Base-by-base conservation (phyloP, 1,140 invertebrate species). In the Liolophura sinensis region DNA sequence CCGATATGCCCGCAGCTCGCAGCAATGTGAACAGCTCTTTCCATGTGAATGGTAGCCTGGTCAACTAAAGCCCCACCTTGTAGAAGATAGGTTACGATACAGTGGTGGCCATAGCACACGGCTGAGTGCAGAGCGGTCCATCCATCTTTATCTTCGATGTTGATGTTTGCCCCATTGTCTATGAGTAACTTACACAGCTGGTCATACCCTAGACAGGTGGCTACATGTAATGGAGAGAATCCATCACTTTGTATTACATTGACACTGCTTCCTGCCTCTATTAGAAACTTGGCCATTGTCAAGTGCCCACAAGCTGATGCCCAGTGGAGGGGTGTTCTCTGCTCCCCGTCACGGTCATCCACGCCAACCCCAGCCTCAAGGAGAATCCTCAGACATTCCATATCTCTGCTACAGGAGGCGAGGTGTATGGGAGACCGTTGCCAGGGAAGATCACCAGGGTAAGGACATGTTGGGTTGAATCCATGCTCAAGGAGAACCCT, bases 301-400 rank as follows among this genome's bases (percentile, higher is more conserved):
- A 54, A 16, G 52, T 75, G 71, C n/a, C 77, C 77, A 63, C 73
- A 75, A 11, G 73, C 76, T 16, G 77, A 71, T 51, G 74, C 76
- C 79, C 79, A 82, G 58, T 82, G 79, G 14, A 82, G 58, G 6
- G 79, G 67, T 11, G 78, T 82, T 22, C 78, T 70, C 12, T 77
- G 62, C 49, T 82, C 78, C 64, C 68, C 68, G 52, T 82, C 79
- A 20, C 64, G 49, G 22, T 72, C 68, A 60, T 79, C 76, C 0
- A 79, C 67, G 65, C 77, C 71, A 0, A 75, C 75, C 20, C 77
- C 76, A 66, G 68, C 66, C 48, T 70, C 59, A 20, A 80, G 24
- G 16, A 82, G 64, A 14, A 68, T 56, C 58, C 73, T 64, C 14
- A 78, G 58, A 61, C 73, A 73, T 11, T 64, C 64, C 9, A 71